Percentiles rank a stretch among this genome's conserved stretches.
Conservation (phyloP, 2,113 vertebrate species). For the Urocolius indicus region DNA sequence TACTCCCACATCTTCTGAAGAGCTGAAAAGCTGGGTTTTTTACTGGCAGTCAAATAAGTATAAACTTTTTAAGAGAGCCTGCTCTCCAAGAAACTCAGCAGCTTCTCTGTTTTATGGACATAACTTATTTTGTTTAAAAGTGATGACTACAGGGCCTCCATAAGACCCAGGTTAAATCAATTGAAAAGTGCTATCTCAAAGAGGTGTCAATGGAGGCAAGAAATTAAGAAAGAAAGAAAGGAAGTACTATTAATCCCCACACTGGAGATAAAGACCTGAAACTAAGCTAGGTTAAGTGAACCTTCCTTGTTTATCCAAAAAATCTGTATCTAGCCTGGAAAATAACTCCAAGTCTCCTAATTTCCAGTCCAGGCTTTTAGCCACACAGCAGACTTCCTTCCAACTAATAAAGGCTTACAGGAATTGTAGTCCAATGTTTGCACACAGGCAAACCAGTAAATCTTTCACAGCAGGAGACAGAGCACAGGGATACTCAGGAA, state of each 20-base stretch:
- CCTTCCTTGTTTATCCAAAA: neutral
- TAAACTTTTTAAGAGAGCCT: neutral
- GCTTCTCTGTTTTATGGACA: neutral
- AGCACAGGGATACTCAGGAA: neutral
- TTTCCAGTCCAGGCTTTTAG: neutral
- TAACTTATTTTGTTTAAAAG: neutral
- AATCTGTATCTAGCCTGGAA: neutral
- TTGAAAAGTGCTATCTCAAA: neutral
- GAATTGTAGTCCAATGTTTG: neutral
- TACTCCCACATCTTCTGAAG: neutral
- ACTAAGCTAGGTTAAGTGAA: neutral
- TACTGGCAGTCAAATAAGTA: neutral
- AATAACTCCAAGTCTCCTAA: neutral
- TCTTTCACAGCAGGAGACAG: neutral
- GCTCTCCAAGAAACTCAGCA: neutral
- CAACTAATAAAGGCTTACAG: slow-evolving; percentile 23
- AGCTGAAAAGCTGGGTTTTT: neutral
- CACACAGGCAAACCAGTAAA: neutral
- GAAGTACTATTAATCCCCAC: slow-evolving; percentile 8
- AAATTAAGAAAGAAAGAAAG: neutral
- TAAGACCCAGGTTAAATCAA: neutral
- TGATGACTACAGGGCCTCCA: neutral
- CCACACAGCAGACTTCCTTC: neutral
- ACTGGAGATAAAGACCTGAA: neutral
- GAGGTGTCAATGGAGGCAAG: neutral